Conservation (phyloP, 1,140 invertebrate species). For the Anastrepha obliqua region DNA sequence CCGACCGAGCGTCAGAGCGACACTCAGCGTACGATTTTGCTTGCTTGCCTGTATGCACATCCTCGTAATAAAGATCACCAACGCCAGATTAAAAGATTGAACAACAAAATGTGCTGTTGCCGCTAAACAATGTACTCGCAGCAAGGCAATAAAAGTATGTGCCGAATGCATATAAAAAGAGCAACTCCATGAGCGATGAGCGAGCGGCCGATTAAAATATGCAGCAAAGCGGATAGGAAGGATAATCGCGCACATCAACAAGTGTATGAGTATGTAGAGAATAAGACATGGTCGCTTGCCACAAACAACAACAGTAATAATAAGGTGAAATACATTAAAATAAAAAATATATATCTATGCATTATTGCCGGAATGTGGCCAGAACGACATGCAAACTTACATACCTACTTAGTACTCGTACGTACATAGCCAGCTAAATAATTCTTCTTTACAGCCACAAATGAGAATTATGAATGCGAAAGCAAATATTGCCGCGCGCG, state of each 20-base stretch:
- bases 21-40: too few species aligned
- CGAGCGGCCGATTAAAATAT: background rate
- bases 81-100: slow-evolving; percentile 38
- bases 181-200: background rate
- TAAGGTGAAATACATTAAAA: background rate
- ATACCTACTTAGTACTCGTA: background rate
- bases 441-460: background rate
- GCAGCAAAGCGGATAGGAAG: background rate
- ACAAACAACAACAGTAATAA: background rate
- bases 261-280: background rate
- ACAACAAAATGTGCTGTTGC: slow-evolving; percentile 46
- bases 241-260: background rate
- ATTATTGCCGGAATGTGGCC: background rate
- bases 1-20: background rate
- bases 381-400: background rate
- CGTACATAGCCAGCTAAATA: too few species aligned
- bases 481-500: background rate
- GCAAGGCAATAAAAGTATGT: slow-evolving; percentile 16
- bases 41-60: background rate
- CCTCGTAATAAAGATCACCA: slow-evolving; percentile 5
- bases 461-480: background rate
- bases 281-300: too few species aligned
- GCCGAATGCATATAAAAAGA: background rate
- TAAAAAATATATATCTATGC: background rate
- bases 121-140: background rate